Evolutionary conservation across 1,140 invertebrate species (phyloP).

Genomic region (Calephelis nemesis): DNA sequence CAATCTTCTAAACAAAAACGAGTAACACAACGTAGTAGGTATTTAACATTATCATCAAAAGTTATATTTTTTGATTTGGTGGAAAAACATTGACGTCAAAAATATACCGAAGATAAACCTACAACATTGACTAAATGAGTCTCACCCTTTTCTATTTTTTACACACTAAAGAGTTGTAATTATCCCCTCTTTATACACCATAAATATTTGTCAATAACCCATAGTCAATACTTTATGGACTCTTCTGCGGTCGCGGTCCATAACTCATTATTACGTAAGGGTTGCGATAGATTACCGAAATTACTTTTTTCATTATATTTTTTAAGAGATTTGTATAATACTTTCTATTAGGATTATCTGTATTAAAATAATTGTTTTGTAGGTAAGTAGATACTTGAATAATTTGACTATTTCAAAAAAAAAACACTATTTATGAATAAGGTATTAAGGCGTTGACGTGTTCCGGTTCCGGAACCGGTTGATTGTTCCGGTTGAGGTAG

Average conservation of each 20-base stretch:
- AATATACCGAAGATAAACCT: too few relatives aligned
- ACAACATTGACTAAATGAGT: constrained; percentile 32
- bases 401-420: too few relatives aligned
- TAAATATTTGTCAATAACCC: constrained; percentile 77
- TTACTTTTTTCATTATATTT: constrained; percentile 5
- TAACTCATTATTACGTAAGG: constrained; percentile 66
- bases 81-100: too few relatives aligned
- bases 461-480: too few relatives aligned
- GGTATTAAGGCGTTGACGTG: too few relatives aligned
- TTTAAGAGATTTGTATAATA: neutral
- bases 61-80: too few relatives aligned
- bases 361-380: neutral
- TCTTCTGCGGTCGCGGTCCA: constrained; percentile 61
- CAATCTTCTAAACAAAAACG: too few relatives aligned
- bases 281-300: constrained; percentile 35
- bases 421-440: too few relatives aligned
- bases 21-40: too few relatives aligned
- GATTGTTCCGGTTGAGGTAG: too few relatives aligned
- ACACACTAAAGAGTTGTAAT: constrained; percentile 77
- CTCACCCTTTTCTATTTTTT: constrained; percentile 73
- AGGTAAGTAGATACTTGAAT: too few relatives aligned
- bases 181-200: constrained; percentile 75
- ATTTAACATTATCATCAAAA: too few relatives aligned
- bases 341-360: neutral
- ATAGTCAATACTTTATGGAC: constrained; percentile 72